Conservation (phyloP, 1,140 invertebrate species). For the Pseudomyrmex concolor region DNA sequence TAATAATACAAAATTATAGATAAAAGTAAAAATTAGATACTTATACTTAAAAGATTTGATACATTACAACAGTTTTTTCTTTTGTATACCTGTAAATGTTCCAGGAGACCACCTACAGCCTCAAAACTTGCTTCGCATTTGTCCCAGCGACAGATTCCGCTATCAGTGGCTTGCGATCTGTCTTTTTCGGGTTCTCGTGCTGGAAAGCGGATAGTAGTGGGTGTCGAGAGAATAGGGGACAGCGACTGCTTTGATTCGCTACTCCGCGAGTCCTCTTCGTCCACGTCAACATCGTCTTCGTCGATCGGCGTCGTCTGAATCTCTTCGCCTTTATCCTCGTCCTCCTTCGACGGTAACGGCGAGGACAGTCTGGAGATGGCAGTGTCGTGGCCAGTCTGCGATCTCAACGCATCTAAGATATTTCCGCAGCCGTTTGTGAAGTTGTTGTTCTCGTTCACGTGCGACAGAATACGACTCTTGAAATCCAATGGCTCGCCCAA, state of each 20-base stretch:
- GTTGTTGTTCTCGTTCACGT: slow-evolving; percentile 82
- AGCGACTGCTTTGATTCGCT: slow-evolving; percentile 77
- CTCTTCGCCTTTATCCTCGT: slow-evolving; percentile 58
- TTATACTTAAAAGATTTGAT: no score
- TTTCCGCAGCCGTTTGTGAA: slow-evolving; percentile 71
- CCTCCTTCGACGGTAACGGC: slow-evolving; percentile 49
- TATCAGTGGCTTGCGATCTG: slow-evolving; percentile 82
- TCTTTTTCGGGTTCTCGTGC: slow-evolving; percentile 84
- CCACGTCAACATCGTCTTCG: slow-evolving; percentile 76
- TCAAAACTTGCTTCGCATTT: slow-evolving; percentile 92
- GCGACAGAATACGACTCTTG: slow-evolving; percentile 65
- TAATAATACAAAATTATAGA: slow-evolving; percentile 16
- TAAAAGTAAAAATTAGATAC: not conserved
- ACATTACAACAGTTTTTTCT: not conserved
- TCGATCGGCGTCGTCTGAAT: slow-evolving; percentile 50
- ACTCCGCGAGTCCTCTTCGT: slow-evolving; percentile 80
- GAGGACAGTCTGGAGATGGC: slow-evolving; percentile 63
- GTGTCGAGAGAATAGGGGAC: slow-evolving; percentile 90
- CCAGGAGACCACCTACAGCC: slow-evolving; percentile 91
- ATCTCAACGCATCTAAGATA: slow-evolving; percentile 57
- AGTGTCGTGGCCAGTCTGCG: slow-evolving; percentile 66
- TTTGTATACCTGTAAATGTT: slow-evolving; percentile 93
- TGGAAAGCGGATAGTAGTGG: slow-evolving; percentile 92
- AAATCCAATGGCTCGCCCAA: slow-evolving; percentile 65
- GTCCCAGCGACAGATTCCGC: slow-evolving; percentile 92